Evolutionary conservation across 1,140 invertebrate genomes (phyloP), one percentile per base, ranked within the genome.

Genomic region (Leptonema lineaticorne): DNA sequence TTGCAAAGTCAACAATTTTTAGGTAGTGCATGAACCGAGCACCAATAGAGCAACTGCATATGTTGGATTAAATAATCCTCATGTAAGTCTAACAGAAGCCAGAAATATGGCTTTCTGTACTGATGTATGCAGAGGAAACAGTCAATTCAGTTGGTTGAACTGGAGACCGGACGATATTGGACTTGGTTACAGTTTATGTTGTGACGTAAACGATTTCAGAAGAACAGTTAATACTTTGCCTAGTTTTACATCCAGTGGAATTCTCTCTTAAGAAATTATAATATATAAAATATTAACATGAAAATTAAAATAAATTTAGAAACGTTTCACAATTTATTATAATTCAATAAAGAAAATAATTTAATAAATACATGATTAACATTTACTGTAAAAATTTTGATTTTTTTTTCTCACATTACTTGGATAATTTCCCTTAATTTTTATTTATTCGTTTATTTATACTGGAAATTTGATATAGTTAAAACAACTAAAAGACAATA

Each of bases 121-220:
- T 0, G 84, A 88, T 76, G 76, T 84, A 1, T 84, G 83, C 41
- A 74, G 77, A 16, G 78, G 78, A 69, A 82, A 86, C 67, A 70
- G 70, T 9, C 86, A 85, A 75, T 78, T 88, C 56, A 77, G 74
- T 62, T 88, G 85, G 86, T 60, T 82, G 46, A 72, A 72, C 8
- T 82, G 81, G 81, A 73, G 77, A 33, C 74, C 75, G 2, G 77
- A 80, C 11, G 79, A 85, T 71, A 82, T 87, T 28, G 78, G 76
- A 26, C 73, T 81, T 1, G 89, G 89, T 0, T 86, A 86, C 74
- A 86, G 84, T 6, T 90, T 90, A 74, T 88, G 86, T 58, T 91
- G 89, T 74, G 80, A 81, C 9, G 79, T 90, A 8, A 74, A 79
- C 41, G 85, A 89, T 28, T 85, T 90, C 75, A 78, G 84, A 50